phyloP scores from a whole-genome alignment of 64 coral and sea anemone genomes.

The Porites lutea region DNA sequence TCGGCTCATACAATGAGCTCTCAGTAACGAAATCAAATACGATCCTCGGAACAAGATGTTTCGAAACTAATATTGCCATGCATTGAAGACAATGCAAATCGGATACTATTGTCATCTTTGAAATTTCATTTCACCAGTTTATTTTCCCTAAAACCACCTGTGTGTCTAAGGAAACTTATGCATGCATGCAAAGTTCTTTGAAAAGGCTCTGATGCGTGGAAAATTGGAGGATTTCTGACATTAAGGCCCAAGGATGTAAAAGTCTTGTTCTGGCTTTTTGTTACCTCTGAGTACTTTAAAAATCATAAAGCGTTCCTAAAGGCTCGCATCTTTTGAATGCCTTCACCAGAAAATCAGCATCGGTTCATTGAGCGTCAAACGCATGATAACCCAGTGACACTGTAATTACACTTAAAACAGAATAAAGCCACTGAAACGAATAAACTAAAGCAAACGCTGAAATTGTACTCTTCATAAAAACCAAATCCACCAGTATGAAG shows the following conservation, averaged over 20 bases:
- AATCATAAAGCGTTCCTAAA: slow-evolving; percentile 18
- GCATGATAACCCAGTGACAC: not conserved
- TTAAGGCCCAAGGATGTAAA: not conserved
- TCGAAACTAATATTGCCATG: not conserved
- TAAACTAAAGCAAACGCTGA: not conserved
- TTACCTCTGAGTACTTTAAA: not conserved
- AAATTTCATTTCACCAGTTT: not conserved
- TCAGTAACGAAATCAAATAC: no score
- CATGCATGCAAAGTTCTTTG: not conserved
- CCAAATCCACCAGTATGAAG: not conserved
- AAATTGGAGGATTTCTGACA: not conserved
- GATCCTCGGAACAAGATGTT: no score
- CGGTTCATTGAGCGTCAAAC: slow-evolving; percentile 20
- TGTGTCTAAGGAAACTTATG: not conserved
- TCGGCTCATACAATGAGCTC: no score
- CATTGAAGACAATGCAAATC: slow-evolving; percentile 4
- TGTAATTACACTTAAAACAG: not conserved
- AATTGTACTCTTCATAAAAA: not conserved
- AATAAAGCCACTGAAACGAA: not conserved
- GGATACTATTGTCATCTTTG: not conserved
- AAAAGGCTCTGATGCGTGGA: not conserved
- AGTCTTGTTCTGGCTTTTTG: not conserved
- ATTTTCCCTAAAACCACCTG: not conserved
- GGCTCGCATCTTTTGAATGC: slow-evolving; percentile 31
- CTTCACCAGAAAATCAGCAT: not conserved